phyloP scores from a whole-genome alignment of 1,140 invertebrate species.

The Drepana arcuata region DNA sequence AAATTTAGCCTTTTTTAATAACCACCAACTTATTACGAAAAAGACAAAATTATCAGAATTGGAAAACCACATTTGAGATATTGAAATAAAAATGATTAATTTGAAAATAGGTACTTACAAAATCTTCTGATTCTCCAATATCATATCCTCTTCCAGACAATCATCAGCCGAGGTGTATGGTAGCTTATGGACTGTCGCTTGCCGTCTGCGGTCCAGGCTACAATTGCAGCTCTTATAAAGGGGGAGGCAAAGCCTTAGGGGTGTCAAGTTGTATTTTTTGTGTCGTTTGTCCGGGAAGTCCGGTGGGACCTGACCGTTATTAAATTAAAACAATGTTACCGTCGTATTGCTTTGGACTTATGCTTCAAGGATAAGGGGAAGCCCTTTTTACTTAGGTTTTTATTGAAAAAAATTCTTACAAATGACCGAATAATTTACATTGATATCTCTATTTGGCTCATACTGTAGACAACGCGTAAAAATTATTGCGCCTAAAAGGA shows the following conservation, averaged over 20 bases:
- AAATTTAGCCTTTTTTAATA: too few species aligned
- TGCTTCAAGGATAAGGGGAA: slow-evolving; percentile 27
- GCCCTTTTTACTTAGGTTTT: slow-evolving; percentile 11
- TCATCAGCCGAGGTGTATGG: background rate
- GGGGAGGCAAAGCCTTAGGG: slow-evolving; percentile 36
- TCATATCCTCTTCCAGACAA: background rate
- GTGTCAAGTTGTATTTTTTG: slow-evolving; percentile 36
- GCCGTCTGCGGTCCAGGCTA: slow-evolving; percentile 9
- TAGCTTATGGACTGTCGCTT: slow-evolving; percentile 5
- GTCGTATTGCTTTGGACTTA: slow-evolving; percentile 42
- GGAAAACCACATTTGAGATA: background rate
- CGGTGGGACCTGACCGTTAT: slow-evolving; percentile 50
- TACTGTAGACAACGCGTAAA: too few species aligned
- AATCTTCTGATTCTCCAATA: background rate
- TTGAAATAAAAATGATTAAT: background rate
- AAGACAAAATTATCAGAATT: background rate
- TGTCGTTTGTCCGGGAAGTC: slow-evolving; percentile 28
- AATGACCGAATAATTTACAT: too few species aligned
- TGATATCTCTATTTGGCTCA: too few species aligned
- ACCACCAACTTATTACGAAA: too few species aligned
- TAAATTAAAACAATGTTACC: slow-evolving; percentile 59
- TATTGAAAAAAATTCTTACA: background rate
- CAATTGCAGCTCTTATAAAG: slow-evolving; percentile 23
- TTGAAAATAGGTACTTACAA: background rate
- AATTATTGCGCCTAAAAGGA: too few species aligned